These are phyloP conservation scores for Drosophila bunnanda DNA, from an alignment of 2,888 invertebrate species.

Conservation along the genomic window DNA sequence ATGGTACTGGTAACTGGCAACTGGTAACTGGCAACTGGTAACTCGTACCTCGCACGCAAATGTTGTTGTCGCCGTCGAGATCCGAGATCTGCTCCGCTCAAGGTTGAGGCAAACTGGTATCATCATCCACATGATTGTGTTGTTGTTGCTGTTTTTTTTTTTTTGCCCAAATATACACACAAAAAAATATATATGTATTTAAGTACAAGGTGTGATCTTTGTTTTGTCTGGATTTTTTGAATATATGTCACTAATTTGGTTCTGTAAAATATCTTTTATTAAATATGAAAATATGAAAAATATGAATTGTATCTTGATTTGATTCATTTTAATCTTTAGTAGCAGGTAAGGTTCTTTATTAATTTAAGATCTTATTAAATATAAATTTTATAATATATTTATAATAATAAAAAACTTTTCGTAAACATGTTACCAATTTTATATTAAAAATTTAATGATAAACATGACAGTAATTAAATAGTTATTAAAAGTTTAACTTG, in stretches of 20 bases:
- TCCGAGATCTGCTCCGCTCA: constrained; percentile 43
- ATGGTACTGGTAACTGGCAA: constrained; percentile 47
- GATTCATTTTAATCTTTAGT: too few relatives aligned
- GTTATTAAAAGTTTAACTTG: too few relatives aligned
- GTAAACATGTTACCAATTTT: too few relatives aligned
- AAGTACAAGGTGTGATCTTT: neutral
- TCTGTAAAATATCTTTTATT: neutral
- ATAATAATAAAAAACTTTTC: too few relatives aligned
- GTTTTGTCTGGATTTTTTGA: too few relatives aligned
- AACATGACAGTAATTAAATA: too few relatives aligned
- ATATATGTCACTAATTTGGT: neutral
- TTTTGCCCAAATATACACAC: constrained; percentile 1
- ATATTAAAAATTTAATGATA: too few relatives aligned
- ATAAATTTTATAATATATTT: too few relatives aligned
- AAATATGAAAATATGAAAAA: neutral
- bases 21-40: constrained; percentile 39
- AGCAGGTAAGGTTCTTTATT: too few relatives aligned
- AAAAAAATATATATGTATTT: too few relatives aligned
- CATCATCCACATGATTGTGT: constrained; percentile 53
- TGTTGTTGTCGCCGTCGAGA: constrained; percentile 53
- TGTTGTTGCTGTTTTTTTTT: constrained; percentile 28
- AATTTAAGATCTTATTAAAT: too few relatives aligned
- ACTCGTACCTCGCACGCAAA: constrained; percentile 60
- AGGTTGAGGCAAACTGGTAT: constrained; percentile 76
- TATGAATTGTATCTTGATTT: too few relatives aligned